Evolutionary conservation across 2,888 invertebrate species (phyloP), one percentile per base, ranked within the genome.

Genomic region (Macrosoma leucophasiata): DNA sequence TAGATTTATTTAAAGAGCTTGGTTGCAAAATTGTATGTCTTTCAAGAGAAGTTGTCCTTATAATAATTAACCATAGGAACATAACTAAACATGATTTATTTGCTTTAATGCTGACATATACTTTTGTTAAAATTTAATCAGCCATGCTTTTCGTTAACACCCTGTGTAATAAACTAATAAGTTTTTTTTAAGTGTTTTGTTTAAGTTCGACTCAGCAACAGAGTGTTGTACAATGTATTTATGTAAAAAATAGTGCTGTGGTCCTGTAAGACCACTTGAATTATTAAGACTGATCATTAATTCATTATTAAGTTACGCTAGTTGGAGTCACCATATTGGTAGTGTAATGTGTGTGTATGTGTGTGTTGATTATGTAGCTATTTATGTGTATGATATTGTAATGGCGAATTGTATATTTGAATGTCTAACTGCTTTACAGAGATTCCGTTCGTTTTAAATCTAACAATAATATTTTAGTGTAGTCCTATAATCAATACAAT

Each of bases 281-380:
- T 74, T 59, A 70, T 76, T 70, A 82, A 82, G 82, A 82, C 82
- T 82, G 82, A 82, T 81, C 79, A 76, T 76, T 79, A 76, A 70
- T 72, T 75, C 81, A 78, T 79, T 75, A 59, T 70, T 78, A 77
- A 78, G 77, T 79, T 79, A 74, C 56, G 71, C 73, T 77, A 77
- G 77, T 69, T 75, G 59, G 62, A 73, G 64, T 72, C 76, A 77
- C 71, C 67, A 62, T 73, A 58, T 58, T 67, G 56, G 64, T 72
- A 69, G 59, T 62, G 50, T 58, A 56, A 44, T 36, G 46, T 43
- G 62, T 55, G 59, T 61, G 64, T 62, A 56, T 46, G 60, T 62
- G 56, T 59, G 62, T 68, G 63, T 57, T 50, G 59, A 70, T 68
- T 64, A 60, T 61, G 57, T 70, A 66, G 62, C 57, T 71, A 66